phyloP scores from a whole-genome alignment of 1,140 invertebrate species.

The Alviniconcha marisindica region DNA sequence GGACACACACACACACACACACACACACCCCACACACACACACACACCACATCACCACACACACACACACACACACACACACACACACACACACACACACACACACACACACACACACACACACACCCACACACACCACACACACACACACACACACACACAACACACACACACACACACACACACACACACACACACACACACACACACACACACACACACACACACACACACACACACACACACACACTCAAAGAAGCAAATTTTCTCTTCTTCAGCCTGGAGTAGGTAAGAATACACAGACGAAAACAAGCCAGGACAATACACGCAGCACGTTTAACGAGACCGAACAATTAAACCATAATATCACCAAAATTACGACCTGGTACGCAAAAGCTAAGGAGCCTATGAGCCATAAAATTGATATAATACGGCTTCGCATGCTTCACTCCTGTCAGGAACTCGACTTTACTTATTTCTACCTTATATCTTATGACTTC shows the following conservation, averaged over 20 bases:
- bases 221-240: constrained; percentile 19
- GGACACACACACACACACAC: too few relatives aligned
- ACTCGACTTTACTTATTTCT: too few relatives aligned
- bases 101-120: constrained; percentile 11
- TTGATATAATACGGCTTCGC: too few relatives aligned
- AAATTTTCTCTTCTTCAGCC: too few relatives aligned
- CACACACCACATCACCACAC: neutral
- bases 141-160: neutral
- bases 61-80: constrained; percentile 16
- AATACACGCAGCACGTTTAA: neutral
- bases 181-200: neutral
- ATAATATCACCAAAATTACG: too few relatives aligned
- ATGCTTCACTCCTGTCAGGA: too few relatives aligned
- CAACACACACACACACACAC: neutral
- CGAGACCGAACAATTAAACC: neutral
- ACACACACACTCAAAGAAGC: neutral
- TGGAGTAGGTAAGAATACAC: neutral
- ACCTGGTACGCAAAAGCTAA: too few relatives aligned
- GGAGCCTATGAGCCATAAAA: too few relatives aligned
- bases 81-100: constrained; percentile 18
- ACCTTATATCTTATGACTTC: too few relatives aligned
- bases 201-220: constrained; percentile 14
- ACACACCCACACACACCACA: neutral
- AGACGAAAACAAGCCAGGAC: neutral
- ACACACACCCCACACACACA: neutral